Evolutionary conservation across 2,797 vertebrate species (phyloP).

Genomic region (Lepilemur septentrionalis): DNA sequence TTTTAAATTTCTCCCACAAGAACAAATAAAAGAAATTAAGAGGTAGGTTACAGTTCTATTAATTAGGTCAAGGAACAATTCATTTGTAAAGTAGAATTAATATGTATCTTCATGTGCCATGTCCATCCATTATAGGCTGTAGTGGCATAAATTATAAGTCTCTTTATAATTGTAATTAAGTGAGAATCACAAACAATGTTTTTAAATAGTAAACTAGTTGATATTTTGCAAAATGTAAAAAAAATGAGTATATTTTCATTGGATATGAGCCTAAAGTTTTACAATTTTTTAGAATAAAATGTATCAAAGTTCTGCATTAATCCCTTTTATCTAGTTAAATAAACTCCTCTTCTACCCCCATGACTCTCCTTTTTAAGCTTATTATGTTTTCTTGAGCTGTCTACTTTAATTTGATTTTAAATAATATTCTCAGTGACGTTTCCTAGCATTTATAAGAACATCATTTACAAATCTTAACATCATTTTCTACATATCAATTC

Average conservation of each 20-base stretch:
- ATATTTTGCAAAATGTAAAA: background rate
- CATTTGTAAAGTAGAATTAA: background rate
- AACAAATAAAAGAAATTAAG: background rate
- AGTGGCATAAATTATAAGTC: background rate
- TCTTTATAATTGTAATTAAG: background rate
- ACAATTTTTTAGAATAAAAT: background rate
- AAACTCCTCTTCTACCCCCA: background rate
- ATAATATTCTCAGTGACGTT: background rate
- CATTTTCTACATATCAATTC: background rate
- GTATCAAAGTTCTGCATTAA: background rate
- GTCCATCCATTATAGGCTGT: background rate
- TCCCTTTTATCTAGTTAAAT: background rate
- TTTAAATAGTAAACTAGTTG: background rate
- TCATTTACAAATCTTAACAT: background rate
- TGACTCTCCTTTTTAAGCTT: background rate
- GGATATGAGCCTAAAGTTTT: background rate
- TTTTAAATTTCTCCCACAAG: background rate
- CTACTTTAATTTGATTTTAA: constrained; percentile 13
- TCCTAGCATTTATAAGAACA: background rate
- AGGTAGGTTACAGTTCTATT: background rate
- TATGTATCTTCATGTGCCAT: background rate
- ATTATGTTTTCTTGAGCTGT: background rate
- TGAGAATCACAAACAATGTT: background rate
- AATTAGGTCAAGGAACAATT: background rate
- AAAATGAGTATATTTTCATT: background rate